Evolutionary conservation across 23 tunicate species (phyloP), one percentile per base, ranked within the genome.

Genomic region (Clavelina lepadiformis): DNA sequence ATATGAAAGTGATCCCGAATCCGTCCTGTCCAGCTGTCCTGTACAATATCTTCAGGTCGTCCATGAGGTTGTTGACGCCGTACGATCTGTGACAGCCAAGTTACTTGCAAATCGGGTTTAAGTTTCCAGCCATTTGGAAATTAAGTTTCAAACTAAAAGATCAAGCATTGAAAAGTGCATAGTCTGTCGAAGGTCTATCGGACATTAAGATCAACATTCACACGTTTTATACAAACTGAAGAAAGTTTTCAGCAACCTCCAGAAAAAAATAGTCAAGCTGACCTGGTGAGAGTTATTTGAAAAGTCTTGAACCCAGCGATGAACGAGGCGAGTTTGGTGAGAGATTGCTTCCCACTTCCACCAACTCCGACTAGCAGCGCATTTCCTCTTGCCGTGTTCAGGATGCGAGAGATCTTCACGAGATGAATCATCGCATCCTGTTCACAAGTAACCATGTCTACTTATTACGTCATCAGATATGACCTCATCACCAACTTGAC

Each of bases 351-450:
- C 5, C 98, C 98, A 19, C 83, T 73, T 2, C 98, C 98, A 36
- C 98, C 98, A 0, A 91, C 98, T 33, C 98, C 98, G 0, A 91
- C 98, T 35, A 91, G 68, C 28, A 91, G 74, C 18, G 98, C 98
- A 56, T 84, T 84, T 19, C 98, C 98, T 6, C 98, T 79, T 23
- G 98, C 74, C 0, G 98, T 91, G 78, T 84, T 82, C 31, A 91
- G 74, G 31, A 91, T 82, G 3, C 98, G 52, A 21, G 98, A 91
- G 18, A 91, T 91, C 61, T 83, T 82, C 32, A 91, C 82, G 70
- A 91, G 46, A 46, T 91, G 98, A 25, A 92, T 77, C 78, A 91
- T 91, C 25, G 98, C 98, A 76, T 91, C 98, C 91, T 91, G 35
- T n/a, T n/a, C n/a, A n/a, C n/a, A n/a, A n/a, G n/a, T n/a, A n/a